Conservation (phyloP, 2,113 vertebrate species). For the Brachypteracias leptosomus region DNA sequence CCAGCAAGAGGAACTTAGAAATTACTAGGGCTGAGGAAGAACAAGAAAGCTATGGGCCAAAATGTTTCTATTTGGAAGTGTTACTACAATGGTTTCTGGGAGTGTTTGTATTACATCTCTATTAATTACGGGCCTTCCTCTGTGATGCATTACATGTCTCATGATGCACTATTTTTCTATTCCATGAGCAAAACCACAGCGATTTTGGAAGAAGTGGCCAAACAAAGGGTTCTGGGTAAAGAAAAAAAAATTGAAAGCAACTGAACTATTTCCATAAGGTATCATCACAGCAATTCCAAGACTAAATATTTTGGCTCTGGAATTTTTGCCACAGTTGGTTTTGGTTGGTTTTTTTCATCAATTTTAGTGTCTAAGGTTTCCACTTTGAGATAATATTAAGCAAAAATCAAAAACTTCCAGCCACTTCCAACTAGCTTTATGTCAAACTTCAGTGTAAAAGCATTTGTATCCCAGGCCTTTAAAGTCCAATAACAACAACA, state of each 20-base stretch:
- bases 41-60: background rate
- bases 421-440: background rate
- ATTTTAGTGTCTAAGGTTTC: background rate
- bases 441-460: background rate
- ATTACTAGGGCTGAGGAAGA: background rate
- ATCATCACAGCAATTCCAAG: background rate
- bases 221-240: conserved; percentile 8
- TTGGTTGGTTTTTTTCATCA: background rate
- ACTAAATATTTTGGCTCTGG: background rate
- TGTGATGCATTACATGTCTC: background rate
- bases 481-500: background rate
- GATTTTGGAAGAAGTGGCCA: background rate
- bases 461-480: background rate
- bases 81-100: background rate
- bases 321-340: background rate
- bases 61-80: background rate
- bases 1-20: background rate
- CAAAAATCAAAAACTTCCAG: background rate
- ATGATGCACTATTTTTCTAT: background rate
- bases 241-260: background rate
- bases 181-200: background rate
- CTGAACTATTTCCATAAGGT: background rate
- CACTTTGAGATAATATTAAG: background rate
- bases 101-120: conserved; percentile 11
- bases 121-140: background rate